phyloP scores from a whole-genome alignment of 1,140 invertebrate genomes.

The Mya arenaria region DNA sequence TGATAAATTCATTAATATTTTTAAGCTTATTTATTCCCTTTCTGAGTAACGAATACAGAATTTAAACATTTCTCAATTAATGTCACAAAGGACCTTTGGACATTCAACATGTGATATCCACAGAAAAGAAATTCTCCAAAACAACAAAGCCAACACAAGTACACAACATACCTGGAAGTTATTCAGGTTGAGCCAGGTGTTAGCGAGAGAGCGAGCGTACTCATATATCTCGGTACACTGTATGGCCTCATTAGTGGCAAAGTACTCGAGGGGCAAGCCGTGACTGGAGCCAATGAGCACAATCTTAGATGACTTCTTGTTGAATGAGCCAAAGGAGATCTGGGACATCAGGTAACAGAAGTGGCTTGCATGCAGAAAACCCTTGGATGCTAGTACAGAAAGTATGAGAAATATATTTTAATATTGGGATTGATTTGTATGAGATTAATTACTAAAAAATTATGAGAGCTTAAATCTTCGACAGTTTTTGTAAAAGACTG shows the following conservation, averaged over 20 bases:
- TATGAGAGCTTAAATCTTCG: too few relatives aligned
- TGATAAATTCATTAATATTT: too few relatives aligned
- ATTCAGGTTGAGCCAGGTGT: slow-evolving; percentile 87
- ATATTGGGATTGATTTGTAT: too few relatives aligned
- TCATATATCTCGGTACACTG: slow-evolving; percentile 98
- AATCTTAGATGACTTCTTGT: slow-evolving; percentile 85
- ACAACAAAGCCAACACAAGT: neutral
- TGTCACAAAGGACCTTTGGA: too few relatives aligned
- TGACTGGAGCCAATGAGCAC: slow-evolving; percentile 89
- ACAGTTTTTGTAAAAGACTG: too few relatives aligned
- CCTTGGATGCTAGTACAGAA: slow-evolving; percentile 82
- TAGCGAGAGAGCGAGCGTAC: slow-evolving; percentile 91
- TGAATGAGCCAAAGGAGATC: slow-evolving; percentile 87
- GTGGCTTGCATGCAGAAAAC: slow-evolving; percentile 92
- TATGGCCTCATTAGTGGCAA: slow-evolving; percentile 91
- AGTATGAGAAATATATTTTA: too few relatives aligned
- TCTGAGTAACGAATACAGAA: too few relatives aligned
- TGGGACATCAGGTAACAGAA: slow-evolving; percentile 96
- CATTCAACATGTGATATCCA: neutral
- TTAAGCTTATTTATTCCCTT: too few relatives aligned
- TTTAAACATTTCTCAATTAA: too few relatives aligned
- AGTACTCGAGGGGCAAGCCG: slow-evolving; percentile 82
- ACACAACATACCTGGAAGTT: slow-evolving; percentile 86
- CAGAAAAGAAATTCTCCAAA: neutral
- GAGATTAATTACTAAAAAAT: too few relatives aligned